Conservation (phyloP, 2,113 vertebrate genomes). For the Uria aalge region DNA sequence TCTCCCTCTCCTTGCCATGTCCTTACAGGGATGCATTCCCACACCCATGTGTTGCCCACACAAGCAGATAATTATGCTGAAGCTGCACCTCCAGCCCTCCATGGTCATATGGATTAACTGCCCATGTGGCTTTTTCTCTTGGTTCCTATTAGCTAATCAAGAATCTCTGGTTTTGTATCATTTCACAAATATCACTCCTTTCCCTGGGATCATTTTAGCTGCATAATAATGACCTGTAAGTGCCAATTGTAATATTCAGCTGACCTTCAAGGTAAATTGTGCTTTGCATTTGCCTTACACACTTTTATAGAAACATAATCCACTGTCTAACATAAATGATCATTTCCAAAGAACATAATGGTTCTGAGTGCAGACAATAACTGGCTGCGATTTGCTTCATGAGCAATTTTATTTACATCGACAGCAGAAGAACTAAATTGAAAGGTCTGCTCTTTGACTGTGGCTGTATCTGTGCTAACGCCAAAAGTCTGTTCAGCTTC, state of each 20-base stretch:
- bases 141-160: background rate
- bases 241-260: slow-evolving; percentile 23
- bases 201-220: slow-evolving; percentile 11
- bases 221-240: slow-evolving; percentile 13
- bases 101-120: background rate
- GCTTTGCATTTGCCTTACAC: slow-evolving; percentile 50
- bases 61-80: background rate
- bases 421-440: slow-evolving; percentile 60
- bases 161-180: background rate
- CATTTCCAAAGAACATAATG: slow-evolving; percentile 59
- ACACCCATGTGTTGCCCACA: background rate
- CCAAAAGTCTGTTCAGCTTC: slow-evolving; percentile 62
- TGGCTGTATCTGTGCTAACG: slow-evolving; percentile 10
- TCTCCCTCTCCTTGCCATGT: background rate
- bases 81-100: background rate
- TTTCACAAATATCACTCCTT: background rate
- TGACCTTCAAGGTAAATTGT: slow-evolving; percentile 68
- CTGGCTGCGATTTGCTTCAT: slow-evolving; percentile 65
- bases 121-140: background rate
- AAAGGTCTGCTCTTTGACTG: slow-evolving; percentile 63
- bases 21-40: background rate
- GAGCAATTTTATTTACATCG: slow-evolving; percentile 69
- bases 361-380: slow-evolving; percentile 56
- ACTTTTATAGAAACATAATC: slow-evolving; percentile 44
- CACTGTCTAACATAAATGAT: slow-evolving; percentile 53